Evolutionary conservation across 2,797 vertebrate species (phyloP).

Genomic region (Hoplostethus mediterraneus): DNA sequence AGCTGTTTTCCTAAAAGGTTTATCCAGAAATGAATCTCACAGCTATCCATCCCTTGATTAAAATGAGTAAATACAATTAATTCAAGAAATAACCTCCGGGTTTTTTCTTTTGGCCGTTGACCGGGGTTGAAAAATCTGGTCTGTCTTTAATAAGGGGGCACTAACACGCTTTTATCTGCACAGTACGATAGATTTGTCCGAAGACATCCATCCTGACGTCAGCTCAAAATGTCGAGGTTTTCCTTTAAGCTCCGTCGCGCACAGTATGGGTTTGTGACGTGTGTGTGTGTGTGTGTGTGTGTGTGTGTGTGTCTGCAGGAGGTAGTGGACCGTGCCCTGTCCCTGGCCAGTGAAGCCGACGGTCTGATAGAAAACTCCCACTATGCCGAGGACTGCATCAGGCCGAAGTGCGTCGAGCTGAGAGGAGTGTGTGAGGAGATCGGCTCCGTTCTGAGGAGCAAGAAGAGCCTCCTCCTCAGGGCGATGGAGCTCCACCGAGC

Average conservation of each 20-base stretch:
- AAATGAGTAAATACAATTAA: no score
- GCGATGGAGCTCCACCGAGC: conserved; percentile 91
- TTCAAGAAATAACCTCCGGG: no score
- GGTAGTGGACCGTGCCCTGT: conserved; percentile 82
- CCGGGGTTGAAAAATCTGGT: no score
- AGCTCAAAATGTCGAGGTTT: no score
- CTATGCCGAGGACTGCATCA: conserved; percentile 95
- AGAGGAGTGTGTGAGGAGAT: conserved; percentile 85
- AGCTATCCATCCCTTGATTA: no score
- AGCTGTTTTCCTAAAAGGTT: no score
- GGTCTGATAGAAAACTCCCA: conserved; percentile 90
- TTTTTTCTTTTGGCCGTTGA: no score
- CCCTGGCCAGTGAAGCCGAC: conserved; percentile 87
- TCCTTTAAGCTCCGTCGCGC: no score
- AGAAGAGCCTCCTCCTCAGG: conserved; percentile 85
- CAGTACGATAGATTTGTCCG: no score
- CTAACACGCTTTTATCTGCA: no score
- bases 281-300: background rate
- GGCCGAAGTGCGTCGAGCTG: conserved; percentile 94
- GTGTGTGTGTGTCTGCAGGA: conserved; percentile 77
- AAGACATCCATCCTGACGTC: background rate
- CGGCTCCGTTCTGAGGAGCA: conserved; percentile 75
- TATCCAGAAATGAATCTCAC: no score
- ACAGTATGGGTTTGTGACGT: background rate
- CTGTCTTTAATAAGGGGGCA: no score